Base-by-base conservation (phyloP, 2,888 invertebrate genomes). In the Heliconius ethilla region DNA sequence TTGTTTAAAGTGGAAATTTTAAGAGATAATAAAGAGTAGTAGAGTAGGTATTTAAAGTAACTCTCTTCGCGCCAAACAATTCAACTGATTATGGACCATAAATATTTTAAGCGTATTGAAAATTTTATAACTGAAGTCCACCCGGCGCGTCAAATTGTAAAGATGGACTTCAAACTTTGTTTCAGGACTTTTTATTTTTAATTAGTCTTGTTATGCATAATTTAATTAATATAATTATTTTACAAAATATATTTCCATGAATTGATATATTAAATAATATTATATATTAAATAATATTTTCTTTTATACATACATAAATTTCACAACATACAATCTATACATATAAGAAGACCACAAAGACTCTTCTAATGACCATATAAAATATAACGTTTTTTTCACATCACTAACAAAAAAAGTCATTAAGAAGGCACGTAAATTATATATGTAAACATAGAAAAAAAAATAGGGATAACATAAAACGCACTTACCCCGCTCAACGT, bases 401-500 rank as follows among this genome's bases (percentile, higher is more conserved):
- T n/a, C 13, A 11, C 3, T 25, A 55, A 29, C 9, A 33, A 59
- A 11, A 22, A 72, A 59, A 55, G 13, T 55, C n/a, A 72, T 74
- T 45, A 63, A 55, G 18, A 76, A 65, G 55, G 18, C 27, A 10
- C n/a, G 27, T 29, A n/a, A 27, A 51, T 45, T 22, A 51, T 45
- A 27, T 33, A 77, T 65, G 3, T 27, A n/a, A 51, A 76, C 51
- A 65, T 70, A 18, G 9, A 9, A 66, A 66, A 62, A 69, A 74
- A 73, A 70, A 37, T 62, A 59, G 63, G 74, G 29, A 75, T 51
- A 77, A 76, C 76, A 77, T 80, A 86, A 83, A 90, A 90, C 89
- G 86, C 88, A 97, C 98, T 98, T 96, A 99, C 99, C 97, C 99
- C 99, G 89, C 97, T 97, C 95, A 99, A 96, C 87, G 98, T 99